Conservation (phyloP, 2,888 invertebrate genomes). For the Hyposoter dolosus region DNA sequence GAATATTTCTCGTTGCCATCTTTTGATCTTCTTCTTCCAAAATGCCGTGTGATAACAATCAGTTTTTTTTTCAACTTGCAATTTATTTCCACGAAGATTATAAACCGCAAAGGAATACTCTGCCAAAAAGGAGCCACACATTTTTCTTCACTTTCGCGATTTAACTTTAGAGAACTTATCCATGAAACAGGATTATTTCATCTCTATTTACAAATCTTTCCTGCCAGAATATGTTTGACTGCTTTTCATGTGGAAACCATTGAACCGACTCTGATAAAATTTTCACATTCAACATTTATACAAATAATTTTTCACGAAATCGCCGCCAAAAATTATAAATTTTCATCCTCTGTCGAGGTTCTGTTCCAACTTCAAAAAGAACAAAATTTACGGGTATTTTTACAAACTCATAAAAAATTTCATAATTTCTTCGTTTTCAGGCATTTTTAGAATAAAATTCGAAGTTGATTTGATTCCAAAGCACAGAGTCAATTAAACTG, state of each 20-base stretch:
- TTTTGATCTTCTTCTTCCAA: slow-evolving; percentile 6
- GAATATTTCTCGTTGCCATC: slow-evolving; percentile 40
- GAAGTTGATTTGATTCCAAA: too few species aligned
- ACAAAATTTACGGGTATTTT: too few species aligned
- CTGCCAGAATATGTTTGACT: too few species aligned
- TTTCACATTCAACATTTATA: too few species aligned
- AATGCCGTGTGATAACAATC: slow-evolving; percentile 36
- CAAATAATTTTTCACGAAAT: neutral
- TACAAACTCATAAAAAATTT: too few species aligned
- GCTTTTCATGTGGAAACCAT: too few species aligned
- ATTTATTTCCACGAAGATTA: slow-evolving; percentile 26
- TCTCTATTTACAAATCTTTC: neutral
- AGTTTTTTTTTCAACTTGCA: slow-evolving; percentile 23
- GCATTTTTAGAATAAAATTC: too few species aligned
- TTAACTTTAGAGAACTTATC: neutral
- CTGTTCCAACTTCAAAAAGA: too few species aligned
- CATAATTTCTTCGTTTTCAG: too few species aligned
- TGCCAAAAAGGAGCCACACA: neutral
- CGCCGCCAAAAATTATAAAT: too few species aligned
- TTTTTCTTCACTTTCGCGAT: neutral
- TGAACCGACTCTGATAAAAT: too few species aligned
- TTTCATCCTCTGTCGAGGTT: too few species aligned
- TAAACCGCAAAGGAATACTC: neutral
- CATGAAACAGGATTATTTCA: neutral
- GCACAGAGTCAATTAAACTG: neutral